Percentiles rank a stretch among this genome's conserved stretches.
These are phyloP conservation scores for Chlorocebus sabaeus DNA, from an alignment of 2,113 vertebrate species.

Conservation along the genomic window DNA sequence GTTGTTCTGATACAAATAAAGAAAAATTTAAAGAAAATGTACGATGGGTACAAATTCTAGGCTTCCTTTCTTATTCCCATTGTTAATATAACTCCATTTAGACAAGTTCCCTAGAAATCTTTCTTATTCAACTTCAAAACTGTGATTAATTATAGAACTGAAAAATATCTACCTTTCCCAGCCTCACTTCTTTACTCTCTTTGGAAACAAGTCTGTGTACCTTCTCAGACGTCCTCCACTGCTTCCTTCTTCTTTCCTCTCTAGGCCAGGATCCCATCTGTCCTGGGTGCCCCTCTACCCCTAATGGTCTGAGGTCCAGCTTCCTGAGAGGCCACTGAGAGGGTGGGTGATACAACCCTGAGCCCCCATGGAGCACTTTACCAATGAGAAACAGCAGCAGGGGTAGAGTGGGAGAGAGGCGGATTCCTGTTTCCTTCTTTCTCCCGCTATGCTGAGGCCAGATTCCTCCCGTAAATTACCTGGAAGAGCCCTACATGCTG, in stretches of 20 bases:
- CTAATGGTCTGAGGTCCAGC: neutral
- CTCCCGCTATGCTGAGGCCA: neutral
- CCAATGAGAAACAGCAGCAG: neutral
- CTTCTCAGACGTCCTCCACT: neutral
- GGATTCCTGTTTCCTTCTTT: too few relatives aligned
- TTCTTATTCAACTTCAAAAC: neutral
- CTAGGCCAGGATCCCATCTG: neutral
- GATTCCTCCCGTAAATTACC: neutral
- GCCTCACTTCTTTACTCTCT: neutral
- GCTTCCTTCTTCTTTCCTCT: neutral
- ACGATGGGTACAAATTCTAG: neutral
- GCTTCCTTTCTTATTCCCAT: neutral
- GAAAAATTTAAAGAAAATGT: neutral
- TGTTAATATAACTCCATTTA: slow-evolving; percentile 21
- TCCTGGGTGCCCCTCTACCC: neutral
- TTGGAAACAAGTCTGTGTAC: neutral
- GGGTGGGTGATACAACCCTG: neutral
- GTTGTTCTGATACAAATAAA: slow-evolving; percentile 43
- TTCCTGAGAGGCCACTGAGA: neutral
- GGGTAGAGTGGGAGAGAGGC: neutral
- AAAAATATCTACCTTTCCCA: neutral
- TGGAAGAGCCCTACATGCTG: neutral
- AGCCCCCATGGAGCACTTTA: neutral
- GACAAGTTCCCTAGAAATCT: neutral
- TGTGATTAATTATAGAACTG: neutral